Conservation (phyloP, 2,797 vertebrate genomes). For the Lycodopsis pacificus region DNA sequence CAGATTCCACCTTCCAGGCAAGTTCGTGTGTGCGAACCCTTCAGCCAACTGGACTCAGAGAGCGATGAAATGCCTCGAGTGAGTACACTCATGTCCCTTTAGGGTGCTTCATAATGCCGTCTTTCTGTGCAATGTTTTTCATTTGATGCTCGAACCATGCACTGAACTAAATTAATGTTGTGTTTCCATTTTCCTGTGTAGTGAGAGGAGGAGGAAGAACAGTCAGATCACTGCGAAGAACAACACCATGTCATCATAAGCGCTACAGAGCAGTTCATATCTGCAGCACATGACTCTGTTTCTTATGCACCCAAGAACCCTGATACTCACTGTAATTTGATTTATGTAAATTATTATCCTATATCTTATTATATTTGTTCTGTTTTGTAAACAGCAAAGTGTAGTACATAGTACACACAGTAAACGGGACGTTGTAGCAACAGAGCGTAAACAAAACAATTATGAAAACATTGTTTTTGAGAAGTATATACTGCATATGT, state of each 20-base stretch:
- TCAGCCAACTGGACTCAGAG: conserved; percentile 20
- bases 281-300: neutral
- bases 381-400: conserved; percentile 75
- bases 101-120: neutral
- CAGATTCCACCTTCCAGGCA: conserved; percentile 69
- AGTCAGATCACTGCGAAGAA: rapidly evolving
- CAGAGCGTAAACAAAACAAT: neutral
- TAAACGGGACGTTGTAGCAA: neutral
- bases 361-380: conserved; percentile 41
- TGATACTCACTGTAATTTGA: neutral
- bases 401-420: conserved; percentile 53
- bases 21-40: conserved; percentile 76
- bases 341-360: neutral
- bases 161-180: conserved; percentile 2
- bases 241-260: neutral
- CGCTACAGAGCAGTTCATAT: too few species aligned
- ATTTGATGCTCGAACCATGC: neutral
- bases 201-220: neutral
- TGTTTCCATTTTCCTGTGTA: conserved; percentile 17
- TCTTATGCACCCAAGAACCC: neutral
- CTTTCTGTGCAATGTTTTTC: neutral
- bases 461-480: neutral
- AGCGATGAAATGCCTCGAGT: conserved; percentile 61
- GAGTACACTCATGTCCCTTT: conserved; percentile 37
- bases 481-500: neutral